Percentiles rank a stretch among this genome's conserved stretches.
phyloP scores from a whole-genome alignment of 1,140 invertebrate genomes.

The Drosophila baimaii region DNA sequence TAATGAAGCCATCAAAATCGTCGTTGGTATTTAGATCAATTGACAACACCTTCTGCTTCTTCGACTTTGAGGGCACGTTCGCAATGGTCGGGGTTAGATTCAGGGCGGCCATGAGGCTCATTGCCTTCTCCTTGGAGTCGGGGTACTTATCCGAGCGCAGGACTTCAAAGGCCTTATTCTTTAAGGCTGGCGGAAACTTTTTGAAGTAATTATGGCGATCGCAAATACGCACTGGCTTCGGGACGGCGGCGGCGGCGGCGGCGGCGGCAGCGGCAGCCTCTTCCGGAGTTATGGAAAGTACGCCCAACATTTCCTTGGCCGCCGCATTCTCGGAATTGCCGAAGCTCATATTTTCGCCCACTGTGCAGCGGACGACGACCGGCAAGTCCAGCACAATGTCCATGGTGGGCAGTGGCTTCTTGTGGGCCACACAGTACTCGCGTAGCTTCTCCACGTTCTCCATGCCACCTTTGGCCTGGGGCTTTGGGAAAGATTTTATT shows the following conservation, averaged over 20 bases:
- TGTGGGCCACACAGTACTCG: constrained; percentile 63
- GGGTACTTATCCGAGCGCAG: constrained; percentile 14
- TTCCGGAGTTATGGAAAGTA: constrained; percentile 35
- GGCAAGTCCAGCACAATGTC: constrained; percentile 63
- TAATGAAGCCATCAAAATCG: constrained; percentile 53
- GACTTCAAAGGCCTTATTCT: constrained; percentile 41
- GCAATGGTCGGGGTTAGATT: constrained; percentile 36
- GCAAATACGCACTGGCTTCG: background rate
- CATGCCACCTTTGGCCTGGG: background rate
- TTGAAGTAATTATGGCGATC: constrained; percentile 75
- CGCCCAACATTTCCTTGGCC: constrained; percentile 44
- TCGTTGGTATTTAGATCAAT: constrained; percentile 21
- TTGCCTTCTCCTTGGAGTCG: background rate
- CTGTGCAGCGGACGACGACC: constrained; percentile 55
- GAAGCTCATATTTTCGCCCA: constrained; percentile 22
- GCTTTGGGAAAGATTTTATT: background rate
- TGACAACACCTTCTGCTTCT: background rate
- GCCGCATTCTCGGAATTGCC: constrained; percentile 53
- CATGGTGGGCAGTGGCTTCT: constrained; percentile 65
- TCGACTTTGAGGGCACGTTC: background rate
- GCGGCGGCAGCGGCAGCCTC: background rate
- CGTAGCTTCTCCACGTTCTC: constrained; percentile 20
- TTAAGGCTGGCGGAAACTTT: constrained; percentile 43
- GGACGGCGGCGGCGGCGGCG: background rate
- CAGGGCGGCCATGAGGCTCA: constrained; percentile 39